Base-by-base conservation (phyloP, 2,113 vertebrate species). In the Calidris pygmaea region DNA sequence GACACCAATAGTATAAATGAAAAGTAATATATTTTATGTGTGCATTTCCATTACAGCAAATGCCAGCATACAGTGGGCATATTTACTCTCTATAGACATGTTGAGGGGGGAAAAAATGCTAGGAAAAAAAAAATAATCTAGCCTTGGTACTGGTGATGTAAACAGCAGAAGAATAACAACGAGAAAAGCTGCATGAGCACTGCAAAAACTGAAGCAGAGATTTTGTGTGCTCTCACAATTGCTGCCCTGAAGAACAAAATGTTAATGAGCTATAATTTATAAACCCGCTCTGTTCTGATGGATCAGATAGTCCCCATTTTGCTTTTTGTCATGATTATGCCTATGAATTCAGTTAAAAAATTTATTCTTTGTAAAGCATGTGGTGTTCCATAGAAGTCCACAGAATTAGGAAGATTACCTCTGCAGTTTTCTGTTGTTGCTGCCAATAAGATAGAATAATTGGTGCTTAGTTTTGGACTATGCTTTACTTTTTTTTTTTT, bases 181-280 rank as follows among this genome's bases (percentile, higher is more conserved):
- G 27, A 56, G n/a, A 41, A 94, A 93, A 89, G 87, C 39, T 82
- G 41, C 32, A 27, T 47, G 50, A 76, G 62, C 39, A 6, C 23
- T 90, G 62, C 35, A 58, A 37, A 78, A 89, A 48, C 53, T 62
- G 70, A 77, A 92, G 76, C 65, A 56, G 58, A 75, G 70, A 85
- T 87, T 89, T 90, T 67, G 39, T 79, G 23, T 85, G 77, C 84
- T 82, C 39, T 66, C 70, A 85, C 73, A 89, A 53, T 92, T 78
- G 63, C 58, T 62, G 86, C 39, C 84, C 66, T 32, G 85, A 73
- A 92, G 92, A 90, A 90, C 62, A 82, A 87, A 81, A 79, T 93
- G 81, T 96, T 97, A 95, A 93, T 85, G 80, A 88, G 74, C 45
- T 90, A 6, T 90, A 81, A 95, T 95, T 92, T 92, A 48, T 81